Evolutionary conservation across 2,113 vertebrate genomes (phyloP), one percentile per base, ranked within the genome.

Genomic region (Catharus minimus): DNA sequence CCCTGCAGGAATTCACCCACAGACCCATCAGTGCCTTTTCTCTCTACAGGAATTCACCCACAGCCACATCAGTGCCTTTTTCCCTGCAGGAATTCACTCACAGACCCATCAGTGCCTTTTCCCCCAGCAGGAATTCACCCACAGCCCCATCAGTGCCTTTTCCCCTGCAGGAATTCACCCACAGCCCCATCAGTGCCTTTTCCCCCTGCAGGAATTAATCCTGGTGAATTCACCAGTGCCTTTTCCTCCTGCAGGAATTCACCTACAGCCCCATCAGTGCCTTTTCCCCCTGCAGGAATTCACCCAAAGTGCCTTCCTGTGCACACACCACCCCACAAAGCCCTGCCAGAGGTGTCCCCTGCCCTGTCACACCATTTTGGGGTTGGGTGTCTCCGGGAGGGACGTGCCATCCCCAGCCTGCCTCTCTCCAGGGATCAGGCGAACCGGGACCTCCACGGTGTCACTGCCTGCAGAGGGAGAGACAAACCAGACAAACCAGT

Each of bases 381-480:
- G 98, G 96, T 99, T 99, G 76, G 99, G 99, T 30, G 98, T 99
- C 97, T 99, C 99, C 0, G 99, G 99, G 85, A 99, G 98, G 88
- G 99, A 99, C 1, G 99, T 99, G 94, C 99, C 99, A 0, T 99
- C 99, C 2, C 99, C 99, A 18, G 99, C 99, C 96, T 99, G 99
- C 78, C 99, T 98, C 97, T 99, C 99, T 78, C 98, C 99, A 10
- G 98, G 98, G 87, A 98, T 98, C 93, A 99, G 96, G 90, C 98
- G 98, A 38, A 97, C 98, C 0, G 98, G 97, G 69, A 98, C 94
- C 88, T 99, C 98, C 73, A 98, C 96, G 28, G 97, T 97, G 77
- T 99, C 98, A 11, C 98, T 96, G 27, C 95, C 97, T 97, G 93
- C 20, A 13, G 69, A 61, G 60, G 46, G 58, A 46, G 24, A 43